phyloP scores from a whole-genome alignment of 2,888 invertebrate species.

The Caenorhabditis zanzibari region DNA sequence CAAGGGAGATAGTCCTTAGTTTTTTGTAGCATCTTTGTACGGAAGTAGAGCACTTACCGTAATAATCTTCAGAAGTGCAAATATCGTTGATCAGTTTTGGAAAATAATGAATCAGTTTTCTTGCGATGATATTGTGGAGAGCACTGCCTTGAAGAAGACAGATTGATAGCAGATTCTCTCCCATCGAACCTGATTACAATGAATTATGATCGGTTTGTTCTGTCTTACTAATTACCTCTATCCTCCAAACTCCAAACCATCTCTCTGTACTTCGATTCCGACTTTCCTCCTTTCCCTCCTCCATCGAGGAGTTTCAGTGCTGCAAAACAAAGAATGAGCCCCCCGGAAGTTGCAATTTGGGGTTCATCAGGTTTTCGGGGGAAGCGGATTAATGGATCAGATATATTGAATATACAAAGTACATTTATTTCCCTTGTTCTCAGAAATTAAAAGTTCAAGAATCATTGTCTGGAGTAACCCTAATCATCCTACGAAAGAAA shows the following conservation, averaged over 20 bases:
- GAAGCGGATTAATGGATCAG: background rate
- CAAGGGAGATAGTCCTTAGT: conserved; percentile 85
- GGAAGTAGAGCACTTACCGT: conserved; percentile 67
- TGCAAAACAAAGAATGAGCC: conserved; percentile 43
- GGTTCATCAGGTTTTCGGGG: too few species aligned
- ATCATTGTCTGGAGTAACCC: background rate
- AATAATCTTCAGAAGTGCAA: conserved; percentile 80
- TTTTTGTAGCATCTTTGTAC: background rate
- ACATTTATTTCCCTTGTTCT: background rate
- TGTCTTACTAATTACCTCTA: conserved; percentile 55
- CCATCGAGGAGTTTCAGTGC: conserved; percentile 82
- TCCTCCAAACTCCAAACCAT: conserved; percentile 77
- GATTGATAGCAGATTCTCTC: conserved; percentile 94
- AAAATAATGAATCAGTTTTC: conserved; percentile 92
- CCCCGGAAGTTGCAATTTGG: background rate
- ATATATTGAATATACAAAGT: background rate
- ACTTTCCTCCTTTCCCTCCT: conserved; percentile 79
- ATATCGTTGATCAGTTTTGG: conserved; percentile 90
- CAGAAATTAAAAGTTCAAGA: background rate
- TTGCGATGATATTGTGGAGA: conserved; percentile 87
- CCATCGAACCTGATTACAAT: conserved; percentile 85
- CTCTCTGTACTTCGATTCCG: conserved; percentile 86
- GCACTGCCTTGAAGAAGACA: conserved; percentile 86
- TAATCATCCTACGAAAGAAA: background rate
- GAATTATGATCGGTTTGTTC: background rate